These are phyloP conservation scores for Physella acuta DNA, from an alignment of 1,140 invertebrate species.

Conservation along the genomic window DNA sequence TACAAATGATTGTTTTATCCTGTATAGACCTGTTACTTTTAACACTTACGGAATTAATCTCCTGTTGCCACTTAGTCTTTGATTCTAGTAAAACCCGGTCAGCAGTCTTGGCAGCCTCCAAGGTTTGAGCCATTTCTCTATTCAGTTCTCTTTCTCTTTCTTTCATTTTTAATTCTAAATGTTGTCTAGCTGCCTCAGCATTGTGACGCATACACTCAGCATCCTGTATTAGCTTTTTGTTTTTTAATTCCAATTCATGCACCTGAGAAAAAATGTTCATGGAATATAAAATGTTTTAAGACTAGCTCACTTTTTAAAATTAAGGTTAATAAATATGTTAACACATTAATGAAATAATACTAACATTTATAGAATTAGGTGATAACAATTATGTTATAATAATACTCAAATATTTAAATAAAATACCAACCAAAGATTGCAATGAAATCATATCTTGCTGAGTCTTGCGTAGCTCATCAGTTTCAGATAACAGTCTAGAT, in stretches of 20 bases:
- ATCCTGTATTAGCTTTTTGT: slow-evolving; percentile 33
- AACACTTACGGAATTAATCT: slow-evolving; percentile 24
- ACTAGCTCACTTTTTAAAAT: too few relatives aligned
- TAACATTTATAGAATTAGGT: too few relatives aligned
- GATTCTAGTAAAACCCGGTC: slow-evolving; percentile 21
- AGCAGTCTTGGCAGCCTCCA: slow-evolving; percentile 13
- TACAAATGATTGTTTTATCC: too few relatives aligned
- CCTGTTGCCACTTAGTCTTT: slow-evolving; percentile 25
- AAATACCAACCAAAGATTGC: slow-evolving; percentile 9
- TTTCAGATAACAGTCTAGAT: neutral
- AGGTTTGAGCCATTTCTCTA: slow-evolving; percentile 25
- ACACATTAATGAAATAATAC: too few relatives aligned
- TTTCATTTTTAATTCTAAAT: slow-evolving; percentile 26
- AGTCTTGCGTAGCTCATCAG: slow-evolving; percentile 9
- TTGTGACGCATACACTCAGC: slow-evolving; percentile 20
- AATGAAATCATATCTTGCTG: slow-evolving; percentile 1
- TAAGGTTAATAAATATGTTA: too few relatives aligned
- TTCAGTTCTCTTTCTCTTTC: slow-evolving; percentile 29
- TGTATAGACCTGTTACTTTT: too few relatives aligned
- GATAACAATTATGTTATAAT: too few relatives aligned
- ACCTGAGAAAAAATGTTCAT: too few relatives aligned
- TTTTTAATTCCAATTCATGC: slow-evolving; percentile 30
- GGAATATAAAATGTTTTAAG: too few relatives aligned
- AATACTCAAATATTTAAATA: too few relatives aligned
- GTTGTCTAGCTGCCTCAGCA: slow-evolving; percentile 20